These are phyloP conservation scores for Orthosia gracilis DNA, from an alignment of 2,888 invertebrate genomes.

Conservation along the genomic window DNA sequence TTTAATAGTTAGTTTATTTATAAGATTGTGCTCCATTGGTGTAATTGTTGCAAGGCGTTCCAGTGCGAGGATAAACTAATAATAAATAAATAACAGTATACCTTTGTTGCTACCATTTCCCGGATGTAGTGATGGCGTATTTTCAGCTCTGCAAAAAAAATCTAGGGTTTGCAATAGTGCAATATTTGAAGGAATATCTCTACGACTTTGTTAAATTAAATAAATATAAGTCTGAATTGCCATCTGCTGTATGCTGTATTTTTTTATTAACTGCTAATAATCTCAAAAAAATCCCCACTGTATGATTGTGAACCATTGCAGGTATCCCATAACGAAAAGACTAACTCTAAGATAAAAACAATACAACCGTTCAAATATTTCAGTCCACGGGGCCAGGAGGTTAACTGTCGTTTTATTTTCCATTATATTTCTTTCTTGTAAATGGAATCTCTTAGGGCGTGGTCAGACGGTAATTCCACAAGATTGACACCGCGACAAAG, in stretches of 20 bases:
- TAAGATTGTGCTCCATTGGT: too few species aligned
- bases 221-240: too few species aligned
- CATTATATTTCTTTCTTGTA: conserved; percentile 48
- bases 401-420: conserved; percentile 41
- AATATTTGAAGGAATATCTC: background rate
- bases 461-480: conserved; percentile 49
- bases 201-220: too few species aligned
- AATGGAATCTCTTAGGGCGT: conserved; percentile 29
- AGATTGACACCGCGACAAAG: conserved; percentile 59
- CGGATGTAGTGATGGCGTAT: too few species aligned
- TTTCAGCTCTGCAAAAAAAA: too few species aligned
- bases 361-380: background rate
- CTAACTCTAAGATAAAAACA: background rate
- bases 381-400: conserved; percentile 5
- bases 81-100: too few species aligned
- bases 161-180: background rate
- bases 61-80: too few species aligned
- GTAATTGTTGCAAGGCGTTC: too few species aligned
- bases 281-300: background rate
- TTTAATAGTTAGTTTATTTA: too few species aligned
- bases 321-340: background rate
- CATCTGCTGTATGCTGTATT: too few species aligned
- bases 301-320: background rate
- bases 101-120: too few species aligned
- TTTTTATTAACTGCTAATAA: background rate